Conservation (phyloP, 2,113 vertebrate genomes). For the Oncorhynchus mykiss region DNA sequence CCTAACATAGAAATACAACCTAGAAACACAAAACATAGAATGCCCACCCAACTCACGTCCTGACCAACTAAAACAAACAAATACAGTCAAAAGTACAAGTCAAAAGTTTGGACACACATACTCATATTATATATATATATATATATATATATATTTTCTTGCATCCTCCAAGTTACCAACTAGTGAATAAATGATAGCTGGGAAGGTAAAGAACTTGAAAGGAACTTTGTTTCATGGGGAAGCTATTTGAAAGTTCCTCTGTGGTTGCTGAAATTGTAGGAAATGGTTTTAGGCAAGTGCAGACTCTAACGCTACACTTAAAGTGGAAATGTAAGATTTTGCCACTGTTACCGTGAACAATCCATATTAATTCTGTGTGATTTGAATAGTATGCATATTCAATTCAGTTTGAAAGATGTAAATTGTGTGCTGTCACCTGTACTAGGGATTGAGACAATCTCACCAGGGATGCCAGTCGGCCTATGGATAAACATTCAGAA, state of each 20-base stretch:
- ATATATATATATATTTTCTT: not conserved
- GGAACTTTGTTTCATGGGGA: not conserved
- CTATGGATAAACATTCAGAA: not conserved
- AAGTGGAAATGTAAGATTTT: not conserved
- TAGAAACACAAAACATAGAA: too few species aligned
- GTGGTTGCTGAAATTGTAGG: not conserved
- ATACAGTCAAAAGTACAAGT: too few species aligned
- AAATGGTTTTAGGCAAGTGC: not conserved
- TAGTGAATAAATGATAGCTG: not conserved
- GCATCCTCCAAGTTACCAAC: not conserved
- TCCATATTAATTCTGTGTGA: not conserved
- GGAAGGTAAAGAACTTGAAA: not conserved
- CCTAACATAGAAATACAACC: too few species aligned
- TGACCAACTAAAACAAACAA: too few species aligned
- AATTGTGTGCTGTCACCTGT: not conserved
- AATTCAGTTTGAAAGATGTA: not conserved
- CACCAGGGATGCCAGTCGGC: not conserved
- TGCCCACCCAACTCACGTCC: too few species aligned
- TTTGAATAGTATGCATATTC: not conserved
- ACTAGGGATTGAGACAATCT: too few species aligned
- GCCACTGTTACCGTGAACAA: not conserved
- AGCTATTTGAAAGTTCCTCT: not conserved
- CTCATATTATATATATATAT: too few species aligned
- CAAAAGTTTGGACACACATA: too few species aligned
- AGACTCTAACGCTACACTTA: not conserved